These are phyloP conservation scores for Lacerta bilineata DNA, from an alignment of 2,797 vertebrate species.

Conservation along the genomic window DNA sequence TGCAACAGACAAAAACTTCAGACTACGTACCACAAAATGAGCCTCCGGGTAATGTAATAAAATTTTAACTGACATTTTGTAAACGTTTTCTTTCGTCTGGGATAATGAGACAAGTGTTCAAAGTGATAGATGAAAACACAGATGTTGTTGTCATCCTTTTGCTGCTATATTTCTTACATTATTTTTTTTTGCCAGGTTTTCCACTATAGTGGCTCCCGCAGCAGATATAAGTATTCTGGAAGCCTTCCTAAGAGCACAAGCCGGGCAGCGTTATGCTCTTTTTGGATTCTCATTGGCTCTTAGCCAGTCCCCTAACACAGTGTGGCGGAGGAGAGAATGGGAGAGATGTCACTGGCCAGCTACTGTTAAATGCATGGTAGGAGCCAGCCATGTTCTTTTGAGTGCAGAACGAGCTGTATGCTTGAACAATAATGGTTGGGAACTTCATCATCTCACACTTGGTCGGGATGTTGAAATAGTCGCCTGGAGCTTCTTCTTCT, in stretches of 20 bases:
- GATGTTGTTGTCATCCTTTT: background rate
- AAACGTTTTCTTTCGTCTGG: background rate
- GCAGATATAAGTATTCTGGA: conserved; percentile 2
- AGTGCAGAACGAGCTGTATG: background rate
- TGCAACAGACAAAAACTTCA: background rate
- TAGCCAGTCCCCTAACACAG: background rate
- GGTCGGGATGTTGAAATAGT: background rate
- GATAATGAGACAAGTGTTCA: background rate
- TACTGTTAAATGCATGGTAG: conserved; percentile 4
- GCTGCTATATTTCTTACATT: background rate
- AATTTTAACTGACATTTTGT: background rate
- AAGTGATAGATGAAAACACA: conserved; percentile 23
- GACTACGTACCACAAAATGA: background rate
- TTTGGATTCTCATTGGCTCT: conserved; percentile 8
- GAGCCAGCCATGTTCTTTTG: conserved; percentile 9
- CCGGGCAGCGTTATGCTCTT: background rate
- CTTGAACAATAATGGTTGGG: background rate
- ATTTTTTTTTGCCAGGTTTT: background rate
- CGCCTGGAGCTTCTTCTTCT: background rate
- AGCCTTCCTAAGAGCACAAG: background rate
- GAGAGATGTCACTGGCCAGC: background rate
- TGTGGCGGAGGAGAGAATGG: background rate
- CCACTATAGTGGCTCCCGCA: background rate
- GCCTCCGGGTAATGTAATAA: background rate
- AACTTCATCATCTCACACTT: background rate